phyloP scores from a whole-genome alignment of 2,113 vertebrate species.

The Lipotes vexillifer region DNA sequence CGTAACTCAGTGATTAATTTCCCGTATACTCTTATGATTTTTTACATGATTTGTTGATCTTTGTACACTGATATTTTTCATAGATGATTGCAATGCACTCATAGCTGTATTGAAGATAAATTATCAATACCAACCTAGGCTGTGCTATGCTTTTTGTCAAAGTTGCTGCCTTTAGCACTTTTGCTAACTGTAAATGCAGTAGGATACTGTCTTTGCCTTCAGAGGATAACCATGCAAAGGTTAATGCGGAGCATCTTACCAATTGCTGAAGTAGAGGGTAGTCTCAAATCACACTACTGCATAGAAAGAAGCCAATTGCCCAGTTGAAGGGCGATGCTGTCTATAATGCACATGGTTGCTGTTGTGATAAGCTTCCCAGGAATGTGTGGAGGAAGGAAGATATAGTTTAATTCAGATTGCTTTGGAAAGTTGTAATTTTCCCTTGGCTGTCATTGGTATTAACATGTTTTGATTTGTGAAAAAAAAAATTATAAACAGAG shows the following conservation, averaged over 20 bases:
- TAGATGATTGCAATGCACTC: not conserved
- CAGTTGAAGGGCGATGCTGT: not conserved
- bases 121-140: not conserved
- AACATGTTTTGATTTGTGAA: not conserved
- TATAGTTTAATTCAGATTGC: not conserved
- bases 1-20: not conserved
- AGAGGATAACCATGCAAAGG: not conserved
- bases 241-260: not conserved
- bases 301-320: not conserved
- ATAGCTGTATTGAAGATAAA: not conserved
- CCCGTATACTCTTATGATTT: not conserved
- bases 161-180: not conserved
- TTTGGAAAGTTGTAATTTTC: slow-evolving; percentile 15
- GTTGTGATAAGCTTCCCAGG: not conserved
- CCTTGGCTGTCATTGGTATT: slow-evolving; percentile 1
- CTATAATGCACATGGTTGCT: not conserved
- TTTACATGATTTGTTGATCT: not conserved
- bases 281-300: not conserved
- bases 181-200: not conserved
- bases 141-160: not conserved
- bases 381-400: not conserved
- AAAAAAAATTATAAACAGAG: not conserved
- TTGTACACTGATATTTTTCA: not conserved
- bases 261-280: not conserved
- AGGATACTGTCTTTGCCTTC: not conserved